phyloP scores from a whole-genome alignment of 2,113 vertebrate genomes.

The Synodontis membranacea region DNA sequence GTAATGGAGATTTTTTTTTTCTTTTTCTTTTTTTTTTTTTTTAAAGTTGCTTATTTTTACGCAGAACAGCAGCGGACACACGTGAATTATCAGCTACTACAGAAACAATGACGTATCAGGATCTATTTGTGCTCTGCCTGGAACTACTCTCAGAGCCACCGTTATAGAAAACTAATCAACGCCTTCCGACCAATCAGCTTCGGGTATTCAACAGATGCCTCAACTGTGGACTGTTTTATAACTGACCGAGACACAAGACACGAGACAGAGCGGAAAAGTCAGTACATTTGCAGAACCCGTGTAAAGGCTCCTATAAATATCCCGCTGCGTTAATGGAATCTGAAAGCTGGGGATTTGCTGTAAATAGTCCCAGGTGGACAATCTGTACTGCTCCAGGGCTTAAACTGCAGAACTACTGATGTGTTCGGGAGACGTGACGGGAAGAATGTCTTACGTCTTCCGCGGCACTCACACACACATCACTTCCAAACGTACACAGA shows the following conservation, averaged over 20 bases:
- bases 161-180: not conserved
- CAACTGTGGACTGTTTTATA: not conserved
- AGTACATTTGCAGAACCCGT: not conserved
- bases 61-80: no score
- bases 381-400: not conserved
- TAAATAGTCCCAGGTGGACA: slow-evolving; percentile 42
- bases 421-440: not conserved
- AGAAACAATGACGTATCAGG: not conserved
- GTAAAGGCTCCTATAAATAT: slow-evolving; percentile 41
- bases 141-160: not conserved
- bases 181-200: not conserved
- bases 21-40: no score
- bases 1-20: no score
- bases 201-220: not conserved
- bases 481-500: not conserved
- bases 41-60: no score
- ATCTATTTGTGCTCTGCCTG: not conserved
- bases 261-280: slow-evolving; percentile 17
- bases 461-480: not conserved
- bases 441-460: not conserved
- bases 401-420: slow-evolving; percentile 8
- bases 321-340: slow-evolving; percentile 49
- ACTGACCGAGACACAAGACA: not conserved
- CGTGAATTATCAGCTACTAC: not conserved
- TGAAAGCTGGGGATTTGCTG: slow-evolving; percentile 31